Evolutionary conservation across 2,888 invertebrate genomes (phyloP).

Genomic region (Protophormia terraenovae): DNA sequence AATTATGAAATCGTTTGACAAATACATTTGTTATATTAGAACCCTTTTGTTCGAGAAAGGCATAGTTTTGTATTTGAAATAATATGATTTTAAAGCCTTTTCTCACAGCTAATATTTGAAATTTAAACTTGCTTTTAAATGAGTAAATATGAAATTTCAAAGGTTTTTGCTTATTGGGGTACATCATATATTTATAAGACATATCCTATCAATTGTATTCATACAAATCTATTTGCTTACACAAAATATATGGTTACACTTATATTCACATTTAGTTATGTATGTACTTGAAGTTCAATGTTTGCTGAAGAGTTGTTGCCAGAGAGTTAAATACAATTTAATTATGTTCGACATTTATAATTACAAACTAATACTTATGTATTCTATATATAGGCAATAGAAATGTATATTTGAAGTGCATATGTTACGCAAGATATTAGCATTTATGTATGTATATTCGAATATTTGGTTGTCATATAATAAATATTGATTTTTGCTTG

Average conservation of each 20-base stretch:
- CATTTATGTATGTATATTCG: not conserved
- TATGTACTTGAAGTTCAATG: not conserved
- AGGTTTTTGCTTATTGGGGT: no score
- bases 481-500: not conserved
- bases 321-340: conserved; percentile 33
- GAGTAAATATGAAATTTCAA: no score
- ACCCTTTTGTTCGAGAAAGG: no score
- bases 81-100: no score
- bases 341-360: conserved; percentile 44
- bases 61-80: no score
- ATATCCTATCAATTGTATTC: no score
- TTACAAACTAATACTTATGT: conserved; percentile 34
- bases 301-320: conserved; percentile 14
- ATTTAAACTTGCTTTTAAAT: no score
- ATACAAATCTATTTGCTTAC: not conserved
- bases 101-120: no score
- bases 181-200: no score
- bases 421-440: not conserved
- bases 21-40: no score
- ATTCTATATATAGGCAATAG: not conserved
- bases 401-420: not conserved
- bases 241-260: not conserved
- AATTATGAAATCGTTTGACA: no score
- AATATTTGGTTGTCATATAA: not conserved
- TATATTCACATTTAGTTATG: not conserved